phyloP scores from a whole-genome alignment of 2,888 invertebrate species.

The Agriopis leucophaearia region DNA sequence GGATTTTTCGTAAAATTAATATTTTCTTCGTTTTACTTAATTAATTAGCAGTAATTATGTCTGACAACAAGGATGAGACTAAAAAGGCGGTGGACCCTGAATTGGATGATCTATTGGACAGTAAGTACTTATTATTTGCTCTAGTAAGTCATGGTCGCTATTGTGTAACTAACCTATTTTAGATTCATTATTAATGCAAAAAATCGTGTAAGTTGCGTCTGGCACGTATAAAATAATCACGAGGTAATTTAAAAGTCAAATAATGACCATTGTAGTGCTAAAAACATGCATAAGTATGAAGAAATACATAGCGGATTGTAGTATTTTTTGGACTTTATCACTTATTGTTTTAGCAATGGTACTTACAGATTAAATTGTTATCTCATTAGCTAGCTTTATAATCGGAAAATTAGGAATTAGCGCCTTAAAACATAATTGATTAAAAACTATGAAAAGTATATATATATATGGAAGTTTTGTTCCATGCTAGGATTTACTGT shows the following conservation, averaged over 20 bases:
- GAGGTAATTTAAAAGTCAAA: neutral
- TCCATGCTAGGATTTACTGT: neutral
- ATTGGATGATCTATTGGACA: constrained; percentile 91
- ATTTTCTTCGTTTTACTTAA: constrained; percentile 25
- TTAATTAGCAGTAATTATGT: constrained; percentile 62
- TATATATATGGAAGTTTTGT: too few relatives aligned
- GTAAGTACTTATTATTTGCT: constrained; percentile 81
- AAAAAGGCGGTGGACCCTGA: constrained; percentile 87
- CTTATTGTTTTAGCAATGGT: neutral
- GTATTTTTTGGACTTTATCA: too few relatives aligned
- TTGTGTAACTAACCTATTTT: constrained; percentile 54
- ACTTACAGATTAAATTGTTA: neutral
- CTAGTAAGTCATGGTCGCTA: constrained; percentile 30
- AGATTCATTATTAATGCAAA: constrained; percentile 20
- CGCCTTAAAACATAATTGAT: neutral
- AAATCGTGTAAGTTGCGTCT: constrained; percentile 10
- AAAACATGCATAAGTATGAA: neutral
- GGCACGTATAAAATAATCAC: neutral
- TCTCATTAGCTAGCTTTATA: constrained; percentile 3
- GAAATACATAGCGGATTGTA: neutral
- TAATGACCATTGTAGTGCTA: neutral
- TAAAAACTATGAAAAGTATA: too few relatives aligned
- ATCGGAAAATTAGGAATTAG: neutral
- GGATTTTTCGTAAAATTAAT: constrained; percentile 13
- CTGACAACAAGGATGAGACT: constrained; percentile 73